Evolutionary conservation across 2,113 vertebrate species (phyloP).

Genomic region (Plectropomus leopardus): DNA sequence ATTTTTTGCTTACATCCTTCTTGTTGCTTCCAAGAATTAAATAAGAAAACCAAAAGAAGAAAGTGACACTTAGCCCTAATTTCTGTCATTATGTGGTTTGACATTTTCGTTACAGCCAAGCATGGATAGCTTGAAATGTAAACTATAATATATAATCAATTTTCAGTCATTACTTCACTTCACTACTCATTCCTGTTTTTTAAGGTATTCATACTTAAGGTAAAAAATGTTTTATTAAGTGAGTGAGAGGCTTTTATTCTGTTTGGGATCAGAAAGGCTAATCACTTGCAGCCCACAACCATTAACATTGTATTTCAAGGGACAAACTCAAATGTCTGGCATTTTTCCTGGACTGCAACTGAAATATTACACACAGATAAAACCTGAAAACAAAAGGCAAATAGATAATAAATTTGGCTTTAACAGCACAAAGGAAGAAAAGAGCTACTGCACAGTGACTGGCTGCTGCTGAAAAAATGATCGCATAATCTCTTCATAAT

Average conservation of each 20-base stretch:
- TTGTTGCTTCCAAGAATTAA: neutral
- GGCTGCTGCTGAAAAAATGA: neutral
- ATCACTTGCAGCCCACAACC: neutral
- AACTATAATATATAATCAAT: neutral
- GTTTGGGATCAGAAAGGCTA: neutral
- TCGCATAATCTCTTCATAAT: neutral
- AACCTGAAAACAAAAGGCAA: constrained; percentile 14
- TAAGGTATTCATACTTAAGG: neutral
- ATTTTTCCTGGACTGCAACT: neutral
- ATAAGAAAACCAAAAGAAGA: neutral
- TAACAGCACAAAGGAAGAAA: neutral
- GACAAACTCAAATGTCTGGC: constrained; percentile 1
- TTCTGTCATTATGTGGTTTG: neutral
- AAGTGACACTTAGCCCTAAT: too few species aligned
- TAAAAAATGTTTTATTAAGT: neutral
- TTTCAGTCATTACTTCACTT: neutral
- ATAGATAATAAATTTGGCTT: neutral
- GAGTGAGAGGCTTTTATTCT: neutral
- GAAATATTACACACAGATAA: constrained; percentile 1
- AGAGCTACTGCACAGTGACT: neutral
- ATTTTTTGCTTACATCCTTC: neutral
- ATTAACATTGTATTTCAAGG: neutral
- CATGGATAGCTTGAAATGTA: neutral
- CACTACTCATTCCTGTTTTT: neutral
- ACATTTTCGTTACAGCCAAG: neutral